Evolutionary conservation across 1,140 invertebrate species (phyloP).

Genomic region (Antheraea mylitta): DNA sequence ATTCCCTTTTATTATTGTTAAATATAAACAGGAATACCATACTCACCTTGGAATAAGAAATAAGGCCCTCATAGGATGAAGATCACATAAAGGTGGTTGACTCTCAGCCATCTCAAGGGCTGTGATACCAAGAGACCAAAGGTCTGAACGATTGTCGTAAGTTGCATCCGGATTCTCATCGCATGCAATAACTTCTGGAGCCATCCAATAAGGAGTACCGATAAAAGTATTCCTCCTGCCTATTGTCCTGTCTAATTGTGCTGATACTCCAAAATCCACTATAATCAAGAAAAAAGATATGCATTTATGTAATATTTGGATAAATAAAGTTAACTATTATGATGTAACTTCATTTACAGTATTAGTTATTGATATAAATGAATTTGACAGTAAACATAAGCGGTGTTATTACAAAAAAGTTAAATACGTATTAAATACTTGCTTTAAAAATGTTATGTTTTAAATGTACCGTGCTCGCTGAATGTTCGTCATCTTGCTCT

Average conservation of each 20-base stretch:
- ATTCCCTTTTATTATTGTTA: no score
- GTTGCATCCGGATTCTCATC: constrained; percentile 99
- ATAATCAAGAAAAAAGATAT: constrained; percentile 11
- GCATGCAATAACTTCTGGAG: constrained; percentile 98
- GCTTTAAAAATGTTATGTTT: no score
- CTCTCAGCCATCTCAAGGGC: constrained; percentile 99
- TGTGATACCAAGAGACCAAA: constrained; percentile 99
- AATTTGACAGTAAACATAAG: no score
- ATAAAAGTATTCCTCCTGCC: constrained; percentile 99
- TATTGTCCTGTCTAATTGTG: constrained; percentile 99
- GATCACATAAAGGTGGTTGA: constrained; percentile 98
- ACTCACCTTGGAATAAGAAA: constrained; percentile 92
- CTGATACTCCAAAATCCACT: constrained; percentile 99
- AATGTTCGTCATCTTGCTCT: no score
- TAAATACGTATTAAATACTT: no score
- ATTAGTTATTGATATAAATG: neutral
- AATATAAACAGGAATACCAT: no score
- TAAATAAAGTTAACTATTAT: neutral
- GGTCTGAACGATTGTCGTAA: constrained; percentile 99
- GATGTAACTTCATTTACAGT: neutral
- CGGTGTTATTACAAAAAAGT: no score
- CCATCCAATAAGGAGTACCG: constrained; percentile 99
- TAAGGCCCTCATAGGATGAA: constrained; percentile 99
- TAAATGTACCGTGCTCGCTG: no score
- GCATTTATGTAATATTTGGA: no score